Percentiles rank a stretch among this genome's conserved stretches.
These are phyloP conservation scores for Lophotis ruficrista DNA, from an alignment of 2,113 vertebrate species.

Conservation along the genomic window DNA sequence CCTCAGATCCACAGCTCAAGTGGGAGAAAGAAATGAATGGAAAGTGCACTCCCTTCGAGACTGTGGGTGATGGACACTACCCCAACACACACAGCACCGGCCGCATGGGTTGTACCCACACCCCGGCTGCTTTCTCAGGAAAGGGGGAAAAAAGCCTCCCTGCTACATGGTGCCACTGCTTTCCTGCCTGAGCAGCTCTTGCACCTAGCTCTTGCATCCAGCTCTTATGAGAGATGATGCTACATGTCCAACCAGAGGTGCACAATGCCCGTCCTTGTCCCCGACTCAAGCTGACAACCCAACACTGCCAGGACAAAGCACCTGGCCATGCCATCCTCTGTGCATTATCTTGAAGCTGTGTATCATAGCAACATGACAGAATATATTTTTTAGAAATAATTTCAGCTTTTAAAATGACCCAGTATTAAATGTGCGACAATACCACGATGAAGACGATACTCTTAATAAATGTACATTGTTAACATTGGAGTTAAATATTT, in stretches of 20 bases:
- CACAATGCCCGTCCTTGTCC: neutral
- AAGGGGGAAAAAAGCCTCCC: neutral
- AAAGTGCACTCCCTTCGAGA: fast-evolving
- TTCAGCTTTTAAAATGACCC: neutral
- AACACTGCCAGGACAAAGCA: neutral
- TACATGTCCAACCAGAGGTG: neutral
- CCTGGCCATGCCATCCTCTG: neutral
- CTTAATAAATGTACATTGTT: neutral
- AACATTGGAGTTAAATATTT: neutral
- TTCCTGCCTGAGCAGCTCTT: neutral
- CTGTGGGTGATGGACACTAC: neutral
- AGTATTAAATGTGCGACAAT: neutral
- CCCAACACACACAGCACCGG: fast-evolving
- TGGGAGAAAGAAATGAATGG: neutral
- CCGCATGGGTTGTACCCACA: fast-evolving
- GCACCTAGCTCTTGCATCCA: neutral
- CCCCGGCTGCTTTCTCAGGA: neutral
- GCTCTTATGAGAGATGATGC: neutral
- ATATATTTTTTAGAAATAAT: neutral
- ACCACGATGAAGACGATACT: neutral
- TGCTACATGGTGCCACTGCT: fast-evolving
- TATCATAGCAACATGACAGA: neutral
- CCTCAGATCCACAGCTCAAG: neutral
- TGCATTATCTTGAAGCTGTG: neutral
- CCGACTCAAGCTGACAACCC: neutral